Evolutionary conservation across 2,113 vertebrate genomes (phyloP).

Genomic region (Solea solea): DNA sequence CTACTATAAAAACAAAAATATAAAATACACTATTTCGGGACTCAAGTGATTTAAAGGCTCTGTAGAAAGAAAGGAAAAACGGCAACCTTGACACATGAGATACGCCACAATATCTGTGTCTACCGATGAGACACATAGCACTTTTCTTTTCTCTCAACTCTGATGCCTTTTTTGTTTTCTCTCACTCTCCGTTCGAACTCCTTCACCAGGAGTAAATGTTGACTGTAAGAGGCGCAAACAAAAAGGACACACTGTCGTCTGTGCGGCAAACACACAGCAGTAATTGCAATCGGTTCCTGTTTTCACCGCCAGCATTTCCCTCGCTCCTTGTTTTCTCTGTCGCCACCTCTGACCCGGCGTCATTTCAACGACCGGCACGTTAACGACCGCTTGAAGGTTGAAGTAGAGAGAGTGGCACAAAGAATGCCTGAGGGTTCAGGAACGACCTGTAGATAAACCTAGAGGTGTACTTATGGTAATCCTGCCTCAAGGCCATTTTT

Average conservation of each 20-base stretch:
- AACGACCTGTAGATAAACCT: constrained; percentile 28
- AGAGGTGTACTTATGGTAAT: constrained; percentile 33
- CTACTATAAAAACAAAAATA: too few species aligned
- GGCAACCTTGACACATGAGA: background rate
- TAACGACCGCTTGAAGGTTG: constrained; percentile 15
- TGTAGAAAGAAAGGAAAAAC: background rate
- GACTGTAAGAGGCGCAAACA: constrained; percentile 16
- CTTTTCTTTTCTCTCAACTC: constrained; percentile 5
- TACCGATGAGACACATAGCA: background rate
- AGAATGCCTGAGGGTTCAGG: constrained; percentile 28
- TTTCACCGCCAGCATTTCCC: constrained; percentile 9
- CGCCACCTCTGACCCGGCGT: background rate
- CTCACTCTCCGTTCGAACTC: background rate
- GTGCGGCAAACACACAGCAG: constrained; percentile 38
- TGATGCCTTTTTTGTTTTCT: constrained; percentile 27
- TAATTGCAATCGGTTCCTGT: constrained; percentile 34
- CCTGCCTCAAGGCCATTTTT: constrained; percentile 38
- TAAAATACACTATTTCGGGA: background rate
- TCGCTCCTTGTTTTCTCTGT: constrained; percentile 28
- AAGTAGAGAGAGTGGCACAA: constrained; percentile 12
- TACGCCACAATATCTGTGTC: background rate
- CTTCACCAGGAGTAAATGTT: constrained; percentile 14
- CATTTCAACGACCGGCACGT: constrained; percentile 35
- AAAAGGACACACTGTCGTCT: constrained; percentile 37
- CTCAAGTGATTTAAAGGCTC: background rate